These are phyloP conservation scores for Drosophila baimaii DNA, from an alignment of 1,140 invertebrate species.

Conservation along the genomic window DNA sequence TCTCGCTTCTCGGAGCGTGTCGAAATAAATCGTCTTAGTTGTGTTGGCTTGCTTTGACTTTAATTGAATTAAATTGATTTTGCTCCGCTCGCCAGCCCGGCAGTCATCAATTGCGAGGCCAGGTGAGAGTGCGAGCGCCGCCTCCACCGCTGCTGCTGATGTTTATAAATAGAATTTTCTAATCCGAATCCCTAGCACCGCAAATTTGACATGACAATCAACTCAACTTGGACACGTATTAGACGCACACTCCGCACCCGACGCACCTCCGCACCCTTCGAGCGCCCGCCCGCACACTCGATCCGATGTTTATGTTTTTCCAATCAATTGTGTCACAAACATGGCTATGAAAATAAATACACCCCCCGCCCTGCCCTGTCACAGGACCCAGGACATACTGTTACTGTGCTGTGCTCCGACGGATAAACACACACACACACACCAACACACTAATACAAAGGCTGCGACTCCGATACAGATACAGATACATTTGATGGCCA, in stretches of 20 bases:
- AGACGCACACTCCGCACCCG: conserved; percentile 22
- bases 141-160: conserved; percentile 19
- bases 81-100: conserved; percentile 48
- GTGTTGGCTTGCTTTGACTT: conserved; percentile 51
- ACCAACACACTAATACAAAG: conserved; percentile 15
- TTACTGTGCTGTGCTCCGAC: conserved; percentile 50
- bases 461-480: conserved; percentile 4
- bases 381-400: conserved; percentile 31
- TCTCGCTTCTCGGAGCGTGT: conserved; percentile 45
- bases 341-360: conserved; percentile 67
- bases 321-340: conserved; percentile 73
- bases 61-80: conserved; percentile 70
- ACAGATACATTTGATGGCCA: conserved; percentile 57
- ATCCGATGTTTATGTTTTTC: conserved; percentile 68
- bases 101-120: conserved; percentile 57
- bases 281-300: conserved; percentile 2
- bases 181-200: conserved; percentile 46
- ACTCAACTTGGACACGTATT: conserved; percentile 57
- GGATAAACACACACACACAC: conserved; percentile 45
- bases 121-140: conserved; percentile 46
- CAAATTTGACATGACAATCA: conserved; percentile 74
- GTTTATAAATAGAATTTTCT: conserved; percentile 59
- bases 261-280: too few species aligned
- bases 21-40: conserved; percentile 65
- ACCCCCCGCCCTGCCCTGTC: not conserved